Conservation (phyloP, 1,140 invertebrate species). For the Drosophila sp. region DNA sequence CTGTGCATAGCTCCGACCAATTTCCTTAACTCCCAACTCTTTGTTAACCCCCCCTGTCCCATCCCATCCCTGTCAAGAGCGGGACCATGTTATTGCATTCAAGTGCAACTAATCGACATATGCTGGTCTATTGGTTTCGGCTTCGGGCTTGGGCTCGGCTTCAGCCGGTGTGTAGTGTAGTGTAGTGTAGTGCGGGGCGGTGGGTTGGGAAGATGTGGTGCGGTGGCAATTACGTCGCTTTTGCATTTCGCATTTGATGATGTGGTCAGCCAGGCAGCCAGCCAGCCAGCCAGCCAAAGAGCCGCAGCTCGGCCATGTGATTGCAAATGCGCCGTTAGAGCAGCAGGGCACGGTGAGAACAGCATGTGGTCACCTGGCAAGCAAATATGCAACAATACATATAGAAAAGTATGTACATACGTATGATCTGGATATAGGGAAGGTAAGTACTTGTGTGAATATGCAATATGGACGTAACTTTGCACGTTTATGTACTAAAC, state of each 20-base stretch:
- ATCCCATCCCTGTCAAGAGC: neutral
- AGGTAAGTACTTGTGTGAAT: slow-evolving; percentile 14
- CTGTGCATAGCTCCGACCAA: slow-evolving; percentile 29
- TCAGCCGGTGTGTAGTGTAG: no score
- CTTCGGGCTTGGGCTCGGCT: slow-evolving; percentile 3
- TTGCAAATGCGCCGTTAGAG: slow-evolving; percentile 64
- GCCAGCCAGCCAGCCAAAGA: slow-evolving; percentile 28
- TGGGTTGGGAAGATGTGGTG: slow-evolving; percentile 26
- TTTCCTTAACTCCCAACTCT: slow-evolving; percentile 1
- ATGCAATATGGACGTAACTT: slow-evolving; percentile 59
- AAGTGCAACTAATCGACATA: slow-evolving; percentile 76
- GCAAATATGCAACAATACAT: slow-evolving; percentile 24
- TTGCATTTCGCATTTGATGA: slow-evolving; percentile 75
- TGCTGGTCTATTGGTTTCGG: slow-evolving; percentile 75
- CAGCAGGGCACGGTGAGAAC: slow-evolving; percentile 39
- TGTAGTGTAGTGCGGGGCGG: slow-evolving; percentile 2
- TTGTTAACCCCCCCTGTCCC: neutral
- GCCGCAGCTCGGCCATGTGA: slow-evolving; percentile 58
- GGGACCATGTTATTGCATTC: slow-evolving; percentile 57
- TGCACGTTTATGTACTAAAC: slow-evolving; percentile 63
- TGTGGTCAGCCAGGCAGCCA: slow-evolving; percentile 63
- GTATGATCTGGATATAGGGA: slow-evolving; percentile 11
- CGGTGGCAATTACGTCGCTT: slow-evolving; percentile 70
- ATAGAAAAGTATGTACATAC: slow-evolving; percentile 4
- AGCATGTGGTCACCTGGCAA: slow-evolving; percentile 64